Percentiles rank a stretch among this genome's conserved stretches.
These are phyloP conservation scores for Siniperca chuatsi DNA, from an alignment of 2,113 vertebrate species.

Conservation along the genomic window DNA sequence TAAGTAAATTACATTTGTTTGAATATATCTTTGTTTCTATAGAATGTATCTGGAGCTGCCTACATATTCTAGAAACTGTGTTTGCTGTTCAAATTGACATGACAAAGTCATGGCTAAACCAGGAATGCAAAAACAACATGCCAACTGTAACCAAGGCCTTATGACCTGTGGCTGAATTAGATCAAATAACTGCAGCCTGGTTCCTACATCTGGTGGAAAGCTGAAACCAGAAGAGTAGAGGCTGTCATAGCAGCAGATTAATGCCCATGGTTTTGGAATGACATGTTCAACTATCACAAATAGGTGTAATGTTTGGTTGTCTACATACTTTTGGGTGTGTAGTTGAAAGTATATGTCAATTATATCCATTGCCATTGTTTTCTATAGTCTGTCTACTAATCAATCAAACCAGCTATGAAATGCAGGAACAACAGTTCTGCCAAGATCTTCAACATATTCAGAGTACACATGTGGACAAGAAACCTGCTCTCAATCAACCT, in stretches of 20 bases:
- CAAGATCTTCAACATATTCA: not conserved
- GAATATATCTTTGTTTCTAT: not conserved
- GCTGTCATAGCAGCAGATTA: not conserved
- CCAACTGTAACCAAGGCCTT: not conserved
- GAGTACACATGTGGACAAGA: constrained; percentile 35
- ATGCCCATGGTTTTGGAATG: not conserved
- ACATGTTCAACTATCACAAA: not conserved
- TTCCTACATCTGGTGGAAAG: not conserved
- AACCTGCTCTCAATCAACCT: constrained; percentile 57
- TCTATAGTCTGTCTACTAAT: not conserved
- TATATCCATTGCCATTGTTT: not conserved
- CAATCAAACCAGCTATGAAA: not conserved
- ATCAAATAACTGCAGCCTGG: not conserved
- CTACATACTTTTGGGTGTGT: not conserved
- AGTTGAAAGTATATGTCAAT: not conserved
- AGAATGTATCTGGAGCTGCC: not conserved
- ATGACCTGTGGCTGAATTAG: not conserved
- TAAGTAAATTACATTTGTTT: not conserved
- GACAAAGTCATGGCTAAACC: not conserved
- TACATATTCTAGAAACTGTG: not conserved
- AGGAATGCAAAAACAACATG: not conserved
- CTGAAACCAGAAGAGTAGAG: not conserved
- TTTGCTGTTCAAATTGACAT: not conserved
- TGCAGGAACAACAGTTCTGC: not conserved
- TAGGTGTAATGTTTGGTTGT: not conserved